Evolutionary conservation across 2,888 invertebrate species (phyloP).

Genomic region (Yponomeuta malinellus): DNA sequence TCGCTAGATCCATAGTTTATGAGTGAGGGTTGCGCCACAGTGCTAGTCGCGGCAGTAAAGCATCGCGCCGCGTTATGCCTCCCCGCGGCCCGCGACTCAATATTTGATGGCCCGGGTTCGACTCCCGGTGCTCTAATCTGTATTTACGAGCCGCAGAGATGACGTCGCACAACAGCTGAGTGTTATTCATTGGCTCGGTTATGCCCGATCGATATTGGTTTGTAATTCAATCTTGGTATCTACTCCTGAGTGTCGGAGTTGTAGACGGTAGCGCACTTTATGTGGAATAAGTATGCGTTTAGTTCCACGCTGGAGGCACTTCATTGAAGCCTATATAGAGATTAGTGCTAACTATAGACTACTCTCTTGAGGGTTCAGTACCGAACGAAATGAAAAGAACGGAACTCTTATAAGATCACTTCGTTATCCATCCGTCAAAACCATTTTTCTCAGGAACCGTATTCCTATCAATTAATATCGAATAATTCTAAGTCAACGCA

Average conservation of each 20-base stretch:
- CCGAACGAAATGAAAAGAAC: too few relatives aligned
- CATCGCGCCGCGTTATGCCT: slow-evolving; percentile 47
- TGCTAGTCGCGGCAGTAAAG: slow-evolving; percentile 35
- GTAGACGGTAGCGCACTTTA: neutral
- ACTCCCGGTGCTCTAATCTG: slow-evolving; percentile 15
- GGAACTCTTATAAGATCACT: too few relatives aligned
- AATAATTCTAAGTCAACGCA: too few relatives aligned
- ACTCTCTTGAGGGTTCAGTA: too few relatives aligned
- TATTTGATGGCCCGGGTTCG: slow-evolving; percentile 48
- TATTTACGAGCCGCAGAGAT: slow-evolving; percentile 16
- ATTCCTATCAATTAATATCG: too few relatives aligned
- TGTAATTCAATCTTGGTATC: neutral
- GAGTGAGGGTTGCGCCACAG: slow-evolving; percentile 29
- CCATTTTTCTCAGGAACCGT: too few relatives aligned
- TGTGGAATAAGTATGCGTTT: neutral
- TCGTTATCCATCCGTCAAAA: too few relatives aligned
- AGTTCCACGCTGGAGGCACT: neutral
- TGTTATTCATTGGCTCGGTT: neutral
- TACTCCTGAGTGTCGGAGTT: neutral
- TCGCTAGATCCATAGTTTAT: slow-evolving; percentile 68
- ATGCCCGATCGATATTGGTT: neutral
- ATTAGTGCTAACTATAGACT: too few relatives aligned
- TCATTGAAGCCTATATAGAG: too few relatives aligned
- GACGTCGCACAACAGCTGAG: neutral
- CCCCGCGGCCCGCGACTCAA: slow-evolving; percentile 55